Evolutionary conservation across 1,140 invertebrate genomes (phyloP).

Genomic region (Cryptotermes secundus): DNA sequence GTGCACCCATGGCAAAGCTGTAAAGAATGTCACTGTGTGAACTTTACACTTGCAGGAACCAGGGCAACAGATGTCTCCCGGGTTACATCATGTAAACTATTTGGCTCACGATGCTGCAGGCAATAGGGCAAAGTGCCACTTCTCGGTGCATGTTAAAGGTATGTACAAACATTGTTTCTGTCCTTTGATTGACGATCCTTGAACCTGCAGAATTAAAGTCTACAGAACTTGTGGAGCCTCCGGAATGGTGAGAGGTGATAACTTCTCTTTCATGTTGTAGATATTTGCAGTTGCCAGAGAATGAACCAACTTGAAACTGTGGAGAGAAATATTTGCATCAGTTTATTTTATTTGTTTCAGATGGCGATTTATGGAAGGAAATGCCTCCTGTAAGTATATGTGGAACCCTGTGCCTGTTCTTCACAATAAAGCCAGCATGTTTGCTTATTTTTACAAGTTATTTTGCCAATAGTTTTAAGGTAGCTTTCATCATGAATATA

Average conservation of each 20-base stretch:
- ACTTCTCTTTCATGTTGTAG: no score
- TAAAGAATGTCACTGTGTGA: no score
- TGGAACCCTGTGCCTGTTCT: no score
- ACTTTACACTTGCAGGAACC: slow-evolving; percentile 50
- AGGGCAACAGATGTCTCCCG: slow-evolving; percentile 57
- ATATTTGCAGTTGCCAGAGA: no score
- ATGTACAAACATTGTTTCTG: slow-evolving; percentile 38
- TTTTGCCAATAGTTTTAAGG: no score
- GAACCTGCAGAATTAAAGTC: slow-evolving; percentile 25
- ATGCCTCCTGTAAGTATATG: not conserved
- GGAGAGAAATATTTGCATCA: no score
- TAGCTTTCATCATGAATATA: no score
- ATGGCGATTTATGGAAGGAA: not conserved
- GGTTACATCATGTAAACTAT: slow-evolving; percentile 62
- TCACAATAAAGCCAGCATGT: no score
- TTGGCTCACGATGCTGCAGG: slow-evolving; percentile 63
- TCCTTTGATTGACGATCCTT: not conserved
- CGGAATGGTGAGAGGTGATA: no score
- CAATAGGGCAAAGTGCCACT: slow-evolving; percentile 60
- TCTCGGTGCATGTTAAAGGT: slow-evolving; percentile 62
- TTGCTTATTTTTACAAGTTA: no score
- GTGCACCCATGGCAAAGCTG: no score
- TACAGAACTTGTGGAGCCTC: not conserved
- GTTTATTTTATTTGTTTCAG: not conserved
- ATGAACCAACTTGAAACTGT: no score